A percentile compares a stretch with the other conserved stretches of the same genome.
These are phyloP conservation scores for Cryptocephalus moraei DNA, from an alignment of 2,888 invertebrate genomes.

Conservation along the genomic window DNA sequence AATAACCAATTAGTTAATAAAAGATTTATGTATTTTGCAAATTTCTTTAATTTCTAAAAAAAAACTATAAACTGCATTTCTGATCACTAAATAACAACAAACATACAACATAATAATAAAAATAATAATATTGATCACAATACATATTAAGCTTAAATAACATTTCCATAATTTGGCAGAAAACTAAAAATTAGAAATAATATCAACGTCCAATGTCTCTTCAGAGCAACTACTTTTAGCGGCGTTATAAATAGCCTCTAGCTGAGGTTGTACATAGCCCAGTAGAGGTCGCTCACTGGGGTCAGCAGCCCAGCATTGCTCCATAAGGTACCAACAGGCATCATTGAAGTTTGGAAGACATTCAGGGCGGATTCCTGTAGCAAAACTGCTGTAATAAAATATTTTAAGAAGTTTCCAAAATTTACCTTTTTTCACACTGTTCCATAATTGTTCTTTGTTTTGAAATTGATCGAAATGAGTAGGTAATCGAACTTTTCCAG, in stretches of 20 bases:
- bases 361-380: conserved; percentile 69
- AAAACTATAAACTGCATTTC: too few species aligned
- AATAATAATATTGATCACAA: too few species aligned
- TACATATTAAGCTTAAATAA: too few species aligned
- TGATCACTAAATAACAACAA: too few species aligned
- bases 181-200: too few species aligned
- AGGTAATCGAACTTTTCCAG: conserved; percentile 70
- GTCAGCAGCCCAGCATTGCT: conserved; percentile 73
- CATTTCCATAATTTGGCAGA: too few species aligned
- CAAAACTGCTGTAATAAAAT: not conserved
- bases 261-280: conserved; percentile 62
- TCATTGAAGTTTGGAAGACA: conserved; percentile 62
- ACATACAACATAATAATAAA: too few species aligned
- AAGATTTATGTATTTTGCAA: too few species aligned
- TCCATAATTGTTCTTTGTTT: conserved; percentile 81
- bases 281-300: conserved; percentile 63
- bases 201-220: too few species aligned
- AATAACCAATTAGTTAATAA: too few species aligned
- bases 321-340: conserved; percentile 76
- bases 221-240: too few species aligned
- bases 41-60: too few species aligned
- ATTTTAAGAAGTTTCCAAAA: not conserved
- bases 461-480: conserved; percentile 71
- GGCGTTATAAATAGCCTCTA: conserved; percentile 44
- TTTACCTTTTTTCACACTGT: conserved; percentile 68